phyloP scores from a whole-genome alignment of 2,888 invertebrate genomes.

The Chrysolina oricalcia region DNA sequence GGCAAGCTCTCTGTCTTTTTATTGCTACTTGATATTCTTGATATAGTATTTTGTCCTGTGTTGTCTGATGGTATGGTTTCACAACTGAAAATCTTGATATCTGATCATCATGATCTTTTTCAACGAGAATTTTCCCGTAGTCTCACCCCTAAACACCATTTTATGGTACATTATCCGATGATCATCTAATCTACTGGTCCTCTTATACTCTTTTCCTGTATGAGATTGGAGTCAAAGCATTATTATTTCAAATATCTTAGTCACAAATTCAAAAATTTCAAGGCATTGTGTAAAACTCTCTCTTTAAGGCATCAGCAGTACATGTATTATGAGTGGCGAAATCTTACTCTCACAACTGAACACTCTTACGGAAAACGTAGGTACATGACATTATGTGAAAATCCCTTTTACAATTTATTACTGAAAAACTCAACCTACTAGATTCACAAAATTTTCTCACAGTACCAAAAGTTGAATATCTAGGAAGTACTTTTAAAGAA shows the following conservation, averaged over 20 bases:
- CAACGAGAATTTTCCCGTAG: neutral
- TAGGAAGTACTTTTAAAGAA: too few relatives aligned
- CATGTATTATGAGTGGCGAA: too few relatives aligned
- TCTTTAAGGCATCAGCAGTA: too few relatives aligned
- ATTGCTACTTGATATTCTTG: neutral
- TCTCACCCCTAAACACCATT: neutral
- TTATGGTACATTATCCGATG: neutral
- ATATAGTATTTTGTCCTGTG: too few relatives aligned
- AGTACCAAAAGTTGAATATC: too few relatives aligned
- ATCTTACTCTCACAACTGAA: too few relatives aligned
- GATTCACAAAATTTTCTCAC: too few relatives aligned
- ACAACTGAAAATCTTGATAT: neutral
- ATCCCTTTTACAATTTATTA: too few relatives aligned
- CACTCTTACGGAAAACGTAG: too few relatives aligned
- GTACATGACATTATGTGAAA: neutral
- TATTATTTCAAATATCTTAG: neutral
- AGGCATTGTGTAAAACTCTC: neutral
- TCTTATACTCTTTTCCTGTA: neutral
- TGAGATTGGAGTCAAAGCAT: neutral
- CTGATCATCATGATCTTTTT: neutral
- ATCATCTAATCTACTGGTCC: neutral
- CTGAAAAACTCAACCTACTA: too few relatives aligned
- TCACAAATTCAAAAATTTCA: neutral
- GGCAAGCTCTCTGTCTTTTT: neutral
- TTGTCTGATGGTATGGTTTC: neutral